A percentile compares a stretch with the other conserved stretches of the same genome.
These are phyloP conservation scores for Melanotaenia pygmaea DNA, from an alignment of 2,797 vertebrate species.

Conservation along the genomic window DNA sequence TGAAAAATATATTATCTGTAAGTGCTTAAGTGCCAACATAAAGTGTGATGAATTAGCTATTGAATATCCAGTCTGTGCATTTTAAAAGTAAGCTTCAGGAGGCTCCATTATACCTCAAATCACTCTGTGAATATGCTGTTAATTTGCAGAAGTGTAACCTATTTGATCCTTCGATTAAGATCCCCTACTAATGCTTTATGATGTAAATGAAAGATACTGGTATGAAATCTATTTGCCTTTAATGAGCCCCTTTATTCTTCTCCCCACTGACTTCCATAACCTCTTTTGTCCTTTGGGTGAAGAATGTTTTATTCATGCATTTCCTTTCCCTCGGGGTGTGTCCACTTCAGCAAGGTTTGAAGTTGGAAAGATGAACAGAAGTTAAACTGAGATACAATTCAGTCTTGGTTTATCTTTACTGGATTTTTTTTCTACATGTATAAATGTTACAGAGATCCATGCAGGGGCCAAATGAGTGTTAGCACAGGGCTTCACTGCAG, in stretches of 20 bases:
- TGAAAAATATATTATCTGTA: constrained; percentile 51
- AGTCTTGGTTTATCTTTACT: constrained; percentile 37
- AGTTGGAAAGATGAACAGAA: constrained; percentile 63
- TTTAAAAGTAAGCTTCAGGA: constrained; percentile 44
- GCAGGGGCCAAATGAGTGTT: constrained; percentile 36
- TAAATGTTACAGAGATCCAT: constrained; percentile 18
- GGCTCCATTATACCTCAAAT: constrained; percentile 36
- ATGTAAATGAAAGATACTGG: constrained; percentile 43
- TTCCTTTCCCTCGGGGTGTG: constrained; percentile 47
- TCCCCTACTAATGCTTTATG: constrained; percentile 28
- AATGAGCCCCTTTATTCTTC: constrained; percentile 47
- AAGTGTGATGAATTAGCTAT: constrained; percentile 58
- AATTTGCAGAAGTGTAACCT: constrained; percentile 28
- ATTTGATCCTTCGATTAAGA: constrained; percentile 38
- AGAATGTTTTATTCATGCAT: constrained; percentile 69
- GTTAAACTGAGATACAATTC: constrained; percentile 55
- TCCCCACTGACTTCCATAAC: constrained; percentile 40
- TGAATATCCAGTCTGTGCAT: constrained; percentile 42
- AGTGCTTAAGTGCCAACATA: constrained; percentile 48
- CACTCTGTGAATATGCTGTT: constrained; percentile 25
- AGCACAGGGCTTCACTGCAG: constrained; percentile 11
- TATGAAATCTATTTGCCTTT: constrained; percentile 54
- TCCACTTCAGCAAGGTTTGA: constrained; percentile 62
- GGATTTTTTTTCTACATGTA: constrained; percentile 9
- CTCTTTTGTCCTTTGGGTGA: constrained; percentile 45